Percentiles rank a stretch among this genome's conserved stretches.
Conservation (phyloP, 2,113 vertebrate genomes). For the Corythoichthys intestinalis region DNA sequence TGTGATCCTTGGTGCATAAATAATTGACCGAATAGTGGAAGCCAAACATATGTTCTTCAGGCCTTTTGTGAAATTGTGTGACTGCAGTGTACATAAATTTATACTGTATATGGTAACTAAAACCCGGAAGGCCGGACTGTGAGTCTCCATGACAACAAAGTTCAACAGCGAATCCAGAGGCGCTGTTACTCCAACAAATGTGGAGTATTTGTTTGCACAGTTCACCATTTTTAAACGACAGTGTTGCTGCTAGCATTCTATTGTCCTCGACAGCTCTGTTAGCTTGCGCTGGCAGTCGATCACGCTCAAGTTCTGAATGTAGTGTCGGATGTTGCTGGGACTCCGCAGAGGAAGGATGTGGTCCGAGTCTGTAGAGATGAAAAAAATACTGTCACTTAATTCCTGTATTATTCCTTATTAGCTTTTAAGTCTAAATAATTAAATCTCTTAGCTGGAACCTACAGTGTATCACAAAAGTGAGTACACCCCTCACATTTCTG, state of each 20-base stretch:
- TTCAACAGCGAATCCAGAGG: neutral
- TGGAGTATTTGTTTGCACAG: neutral
- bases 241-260: slow-evolving; percentile 69
- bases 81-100: neutral
- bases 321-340: slow-evolving; percentile 75
- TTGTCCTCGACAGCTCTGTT: slow-evolving; percentile 80
- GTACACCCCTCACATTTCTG: no score
- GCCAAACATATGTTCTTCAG: neutral
- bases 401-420: neutral
- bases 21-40: neutral
- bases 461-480: no score
- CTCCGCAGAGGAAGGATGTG: slow-evolving; percentile 75
- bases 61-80: neutral
- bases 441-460: neutral
- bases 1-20: neutral
- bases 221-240: slow-evolving; percentile 3
- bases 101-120: neutral
- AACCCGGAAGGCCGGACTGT: neutral
- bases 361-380: slow-evolving; percentile 76
- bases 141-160: neutral
- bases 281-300: slow-evolving; percentile 89
- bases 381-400: neutral
- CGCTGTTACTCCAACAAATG: neutral
- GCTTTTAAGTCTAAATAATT: neutral
- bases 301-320: slow-evolving; percentile 85